A percentile compares a stretch with the other conserved stretches of the same genome.
Conservation (phyloP, 2,113 vertebrate genomes). For the Vireo altiloquus region DNA sequence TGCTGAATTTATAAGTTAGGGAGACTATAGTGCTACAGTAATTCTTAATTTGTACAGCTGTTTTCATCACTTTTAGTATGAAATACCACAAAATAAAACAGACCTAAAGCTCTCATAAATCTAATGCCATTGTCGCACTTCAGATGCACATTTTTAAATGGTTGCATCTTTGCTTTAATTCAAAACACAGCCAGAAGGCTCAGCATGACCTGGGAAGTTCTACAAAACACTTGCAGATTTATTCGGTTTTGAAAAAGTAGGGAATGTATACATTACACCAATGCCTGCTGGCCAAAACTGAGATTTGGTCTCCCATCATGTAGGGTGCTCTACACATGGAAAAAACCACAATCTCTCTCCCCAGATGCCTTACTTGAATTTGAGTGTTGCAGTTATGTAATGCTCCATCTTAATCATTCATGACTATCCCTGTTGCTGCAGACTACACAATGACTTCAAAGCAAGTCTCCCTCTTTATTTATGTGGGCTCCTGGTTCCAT, state of each 20-base stretch:
- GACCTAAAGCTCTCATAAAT: conserved; percentile 12
- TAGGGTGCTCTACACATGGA: not conserved
- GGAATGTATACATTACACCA: not conserved
- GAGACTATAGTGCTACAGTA: not conserved
- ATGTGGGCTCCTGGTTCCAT: not conserved
- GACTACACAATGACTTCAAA: conserved; percentile 5
- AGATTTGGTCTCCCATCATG: not conserved
- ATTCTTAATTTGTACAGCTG: conserved; percentile 37
- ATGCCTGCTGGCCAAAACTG: not conserved
- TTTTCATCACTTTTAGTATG: not conserved
- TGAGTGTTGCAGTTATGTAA: not conserved
- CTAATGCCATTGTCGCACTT: not conserved
- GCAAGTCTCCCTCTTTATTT: not conserved
- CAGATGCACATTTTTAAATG: conserved; percentile 12
- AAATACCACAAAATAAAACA: conserved; percentile 29
- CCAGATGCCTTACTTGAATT: not conserved
- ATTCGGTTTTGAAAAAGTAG: not conserved
- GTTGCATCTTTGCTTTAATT: conserved; percentile 11
- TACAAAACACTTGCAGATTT: not conserved
- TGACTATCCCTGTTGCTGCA: not conserved
- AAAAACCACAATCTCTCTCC: not conserved
- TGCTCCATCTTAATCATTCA: not conserved
- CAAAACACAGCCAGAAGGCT: conserved; percentile 36
- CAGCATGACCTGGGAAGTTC: not conserved
- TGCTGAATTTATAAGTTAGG: conserved; percentile 13